These are phyloP conservation scores for Psittacula cyanocephala DNA, from an alignment of 2,113 vertebrate species.

Conservation along the genomic window DNA sequence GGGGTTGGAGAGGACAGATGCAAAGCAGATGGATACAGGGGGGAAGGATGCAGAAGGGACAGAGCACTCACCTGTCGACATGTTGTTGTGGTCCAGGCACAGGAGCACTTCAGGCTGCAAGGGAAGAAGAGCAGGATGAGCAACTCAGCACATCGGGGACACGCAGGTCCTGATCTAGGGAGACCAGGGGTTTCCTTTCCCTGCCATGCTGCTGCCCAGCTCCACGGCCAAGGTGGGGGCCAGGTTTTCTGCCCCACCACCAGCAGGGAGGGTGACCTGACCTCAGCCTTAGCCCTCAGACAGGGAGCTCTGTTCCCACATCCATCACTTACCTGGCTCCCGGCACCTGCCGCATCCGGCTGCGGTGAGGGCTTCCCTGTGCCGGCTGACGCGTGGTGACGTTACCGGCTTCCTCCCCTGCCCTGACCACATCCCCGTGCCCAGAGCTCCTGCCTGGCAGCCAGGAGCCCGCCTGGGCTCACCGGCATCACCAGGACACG, in stretches of 20 bases:
- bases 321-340: conserved; percentile 18
- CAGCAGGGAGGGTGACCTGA: fast-evolving
- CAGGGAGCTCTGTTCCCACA: not conserved
- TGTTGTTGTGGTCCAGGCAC: conserved; percentile 62
- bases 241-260: not conserved
- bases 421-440: conserved; percentile 34
- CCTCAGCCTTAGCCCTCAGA: not conserved
- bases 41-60: not conserved
- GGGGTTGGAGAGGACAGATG: no score
- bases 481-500: not conserved
- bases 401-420: conserved; percentile 16
- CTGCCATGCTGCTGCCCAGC: not conserved
- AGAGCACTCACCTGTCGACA: conserved; percentile 78
- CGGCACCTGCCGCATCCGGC: conserved; percentile 14
- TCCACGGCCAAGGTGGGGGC: not conserved
- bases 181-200: not conserved
- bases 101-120: conserved; percentile 64
- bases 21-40: not conserved
- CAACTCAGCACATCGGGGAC: not conserved
- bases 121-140: not conserved
- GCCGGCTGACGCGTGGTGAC: not conserved
- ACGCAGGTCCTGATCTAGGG: not conserved
- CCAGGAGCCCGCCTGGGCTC: not conserved
- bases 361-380: conserved; percentile 37
- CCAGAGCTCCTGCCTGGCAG: not conserved